Base-by-base conservation (phyloP, 2,888 invertebrate genomes). In the Stenurella melanura region DNA sequence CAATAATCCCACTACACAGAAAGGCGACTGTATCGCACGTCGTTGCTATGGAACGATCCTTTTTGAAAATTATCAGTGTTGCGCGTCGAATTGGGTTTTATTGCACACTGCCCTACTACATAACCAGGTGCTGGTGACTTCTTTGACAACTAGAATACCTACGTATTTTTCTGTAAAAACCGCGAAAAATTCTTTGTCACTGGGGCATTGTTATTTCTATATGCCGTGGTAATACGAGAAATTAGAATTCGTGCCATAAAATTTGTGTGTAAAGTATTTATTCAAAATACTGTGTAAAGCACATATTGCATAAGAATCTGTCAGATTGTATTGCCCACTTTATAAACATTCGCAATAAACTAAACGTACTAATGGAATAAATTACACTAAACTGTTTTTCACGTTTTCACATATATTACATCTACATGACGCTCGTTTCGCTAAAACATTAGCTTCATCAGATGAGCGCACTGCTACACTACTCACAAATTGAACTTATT, bases 191-290 rank as follows among this genome's bases (percentile, higher is more conserved):
- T 74, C 74, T 76, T 79, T 76, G 73, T 76, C 69, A 42, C 26
- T 64, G 63, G 1, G 21, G 12, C 67, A 72, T 79, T 81, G 82
- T 82, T 61, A 66, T 26, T 58, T 75, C 76, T 69, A 76, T 74
- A 63, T 75, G 74, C 69, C 82, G 80, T 82, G 81, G 75, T 78
- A 82, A 84, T 66, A 70, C 79, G 81, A 81, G 79, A 82, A 83
- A 81, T 82, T 78, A 67, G 76, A 38, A 83, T 82, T 84, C 77
- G 81, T 80, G 70, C 75, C 81, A 81, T 84, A 78, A 80, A 82
- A 83, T 82, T 81, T 71, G 50, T 34, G 17, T 61, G 58, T 70
- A 60, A 64, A 64, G 42, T 42, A 42, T 64, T 42, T 21, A 21
- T 42, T 19, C 64, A 64, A 64, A 17, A 64, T 64, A 42, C 15